A percentile compares a stretch with the other conserved stretches of the same genome.
phyloP scores from a whole-genome alignment of 2,113 vertebrate genomes.

The Fulica atra region DNA sequence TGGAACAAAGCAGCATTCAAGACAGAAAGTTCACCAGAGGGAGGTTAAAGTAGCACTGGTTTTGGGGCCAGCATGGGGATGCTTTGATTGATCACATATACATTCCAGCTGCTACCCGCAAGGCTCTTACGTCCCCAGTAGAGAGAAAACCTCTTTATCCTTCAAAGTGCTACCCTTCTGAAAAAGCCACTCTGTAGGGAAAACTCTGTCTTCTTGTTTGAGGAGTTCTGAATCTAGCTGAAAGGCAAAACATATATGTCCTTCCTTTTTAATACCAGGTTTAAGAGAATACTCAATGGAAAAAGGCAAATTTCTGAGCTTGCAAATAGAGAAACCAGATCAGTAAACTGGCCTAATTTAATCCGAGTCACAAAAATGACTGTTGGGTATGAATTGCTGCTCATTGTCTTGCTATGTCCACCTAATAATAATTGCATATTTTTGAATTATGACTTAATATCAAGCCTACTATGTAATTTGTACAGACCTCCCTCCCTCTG shows the following conservation, averaged over 20 bases:
- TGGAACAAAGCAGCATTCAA: constrained; percentile 9
- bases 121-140: neutral
- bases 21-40: neutral
- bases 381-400: neutral
- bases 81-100: neutral
- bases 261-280: neutral
- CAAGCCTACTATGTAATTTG: neutral
- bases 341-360: neutral
- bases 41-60: neutral
- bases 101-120: neutral
- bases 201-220: neutral
- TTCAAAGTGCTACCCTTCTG: constrained; percentile 20
- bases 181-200: constrained; percentile 1
- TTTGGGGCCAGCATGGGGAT: neutral
- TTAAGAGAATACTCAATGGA: neutral
- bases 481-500: neutral
- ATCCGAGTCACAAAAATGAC: neutral
- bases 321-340: neutral
- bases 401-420: neutral
- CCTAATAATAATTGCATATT: neutral
- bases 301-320: constrained; percentile 1
- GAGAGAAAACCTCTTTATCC: constrained; percentile 41
- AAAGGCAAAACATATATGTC: constrained; percentile 29
- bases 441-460: neutral
- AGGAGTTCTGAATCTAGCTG: constrained; percentile 28